phyloP scores from a whole-genome alignment of 2,888 invertebrate genomes.

The Drosophila fulvimacula region DNA sequence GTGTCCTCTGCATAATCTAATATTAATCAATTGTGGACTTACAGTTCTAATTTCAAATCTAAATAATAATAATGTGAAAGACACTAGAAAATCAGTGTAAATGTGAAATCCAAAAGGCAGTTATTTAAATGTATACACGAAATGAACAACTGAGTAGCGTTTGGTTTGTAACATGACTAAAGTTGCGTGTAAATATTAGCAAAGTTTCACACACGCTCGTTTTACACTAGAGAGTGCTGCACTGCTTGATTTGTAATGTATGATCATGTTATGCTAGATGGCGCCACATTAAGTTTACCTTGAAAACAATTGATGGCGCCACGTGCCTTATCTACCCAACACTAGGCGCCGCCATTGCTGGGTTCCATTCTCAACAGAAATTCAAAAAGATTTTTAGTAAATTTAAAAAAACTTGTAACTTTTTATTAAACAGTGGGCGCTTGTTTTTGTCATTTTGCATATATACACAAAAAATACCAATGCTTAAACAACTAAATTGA shows the following conservation, averaged over 20 bases:
- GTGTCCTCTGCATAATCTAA: too few species aligned
- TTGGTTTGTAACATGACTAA: too few species aligned
- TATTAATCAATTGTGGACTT: too few species aligned
- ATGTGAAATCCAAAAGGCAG: too few species aligned
- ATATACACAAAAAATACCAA: constrained; percentile 70
- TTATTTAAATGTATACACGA: too few species aligned
- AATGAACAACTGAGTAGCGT: too few species aligned
- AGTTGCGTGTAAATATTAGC: background rate
- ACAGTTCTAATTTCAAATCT: too few species aligned
- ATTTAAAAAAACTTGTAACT: constrained; percentile 76
- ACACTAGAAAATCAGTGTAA: too few species aligned
- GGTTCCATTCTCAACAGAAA: background rate
- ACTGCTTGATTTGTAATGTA: background rate
- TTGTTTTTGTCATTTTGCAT: constrained; percentile 39
- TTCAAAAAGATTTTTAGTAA: constrained; percentile 32
- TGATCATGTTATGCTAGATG: background rate
- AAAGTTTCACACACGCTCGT: background rate
- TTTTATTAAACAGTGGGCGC: constrained; percentile 75
- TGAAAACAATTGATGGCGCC: background rate
- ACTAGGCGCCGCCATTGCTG: background rate
- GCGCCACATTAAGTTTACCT: background rate
- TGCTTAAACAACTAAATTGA: constrained; percentile 62
- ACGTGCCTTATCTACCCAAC: background rate
- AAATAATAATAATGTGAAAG: too few species aligned
- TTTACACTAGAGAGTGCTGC: too few species aligned